Evolutionary conservation across 2,113 vertebrate genomes (phyloP).

Genomic region (Rousettus leschenaultii): DNA sequence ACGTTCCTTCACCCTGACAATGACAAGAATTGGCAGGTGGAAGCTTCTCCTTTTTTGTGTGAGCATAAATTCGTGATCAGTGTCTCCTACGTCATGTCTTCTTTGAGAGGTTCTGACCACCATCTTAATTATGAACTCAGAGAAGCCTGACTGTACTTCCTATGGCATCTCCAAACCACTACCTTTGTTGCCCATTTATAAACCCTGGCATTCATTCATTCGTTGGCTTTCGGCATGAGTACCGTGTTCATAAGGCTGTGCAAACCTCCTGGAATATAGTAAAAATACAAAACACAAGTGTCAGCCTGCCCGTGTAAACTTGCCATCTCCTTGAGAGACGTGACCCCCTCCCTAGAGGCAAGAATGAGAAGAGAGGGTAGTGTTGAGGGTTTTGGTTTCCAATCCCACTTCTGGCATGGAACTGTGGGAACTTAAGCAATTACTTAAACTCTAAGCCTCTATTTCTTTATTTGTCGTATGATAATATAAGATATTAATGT

Average conservation of each 20-base stretch:
- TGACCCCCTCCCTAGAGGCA: neutral
- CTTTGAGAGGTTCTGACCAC: neutral
- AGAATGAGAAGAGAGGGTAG: neutral
- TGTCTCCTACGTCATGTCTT: neutral
- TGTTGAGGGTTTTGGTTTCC: neutral
- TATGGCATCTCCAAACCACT: neutral
- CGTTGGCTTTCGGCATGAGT: neutral
- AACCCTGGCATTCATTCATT: neutral
- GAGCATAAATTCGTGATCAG: neutral
- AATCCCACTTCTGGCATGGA: neutral
- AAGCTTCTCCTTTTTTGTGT: neutral
- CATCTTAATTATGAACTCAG: neutral
- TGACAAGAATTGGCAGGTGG: neutral
- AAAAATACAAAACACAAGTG: neutral
- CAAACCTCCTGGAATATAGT: neutral
- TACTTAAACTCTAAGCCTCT: conserved; percentile 30
- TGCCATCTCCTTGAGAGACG: neutral
- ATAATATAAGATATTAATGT: conserved; percentile 43
- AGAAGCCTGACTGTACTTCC: neutral
- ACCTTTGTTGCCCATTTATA: neutral
- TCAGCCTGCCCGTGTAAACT: neutral
- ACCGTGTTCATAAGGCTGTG: neutral
- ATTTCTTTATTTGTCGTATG: conserved; percentile 22
- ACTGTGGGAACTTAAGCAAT: conserved; percentile 55
- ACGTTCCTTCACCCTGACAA: neutral